Percentiles rank a stretch among this genome's conserved stretches.
Evolutionary conservation across 2,888 invertebrate species (phyloP).

Genomic region (Cephus runcator): DNA sequence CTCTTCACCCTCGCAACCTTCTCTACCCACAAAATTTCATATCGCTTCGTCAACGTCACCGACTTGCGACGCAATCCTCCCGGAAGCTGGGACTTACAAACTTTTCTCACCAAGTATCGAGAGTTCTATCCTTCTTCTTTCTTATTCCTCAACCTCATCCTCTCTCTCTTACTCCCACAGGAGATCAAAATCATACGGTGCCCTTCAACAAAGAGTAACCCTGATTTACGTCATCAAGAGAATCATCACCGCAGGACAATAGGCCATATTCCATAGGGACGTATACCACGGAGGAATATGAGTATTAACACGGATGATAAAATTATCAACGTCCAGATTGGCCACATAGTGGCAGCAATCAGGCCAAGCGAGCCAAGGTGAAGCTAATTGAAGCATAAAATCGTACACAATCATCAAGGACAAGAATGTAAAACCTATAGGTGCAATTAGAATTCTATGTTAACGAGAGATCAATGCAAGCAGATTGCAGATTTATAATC

Average conservation of each 20-base stretch:
- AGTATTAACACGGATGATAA: background rate
- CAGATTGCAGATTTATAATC: too few relatives aligned
- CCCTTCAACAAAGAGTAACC: background rate
- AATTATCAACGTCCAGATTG: slow-evolving; percentile 1
- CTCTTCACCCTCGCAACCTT: background rate
- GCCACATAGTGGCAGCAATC: background rate
- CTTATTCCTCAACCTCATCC: background rate
- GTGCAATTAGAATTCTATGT: background rate
- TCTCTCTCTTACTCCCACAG: background rate
- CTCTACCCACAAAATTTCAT: background rate
- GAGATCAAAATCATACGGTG: background rate
- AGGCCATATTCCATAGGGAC: background rate
- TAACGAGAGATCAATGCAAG: background rate
- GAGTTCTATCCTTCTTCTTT: background rate
- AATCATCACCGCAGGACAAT: background rate
- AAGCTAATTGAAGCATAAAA: background rate
- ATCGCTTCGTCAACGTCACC: background rate
- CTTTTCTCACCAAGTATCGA: background rate
- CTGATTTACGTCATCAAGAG: background rate
- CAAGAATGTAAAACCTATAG: background rate
- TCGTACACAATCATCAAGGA: background rate
- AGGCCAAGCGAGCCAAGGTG: background rate
- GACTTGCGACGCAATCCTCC: background rate
- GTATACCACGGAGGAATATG: background rate
- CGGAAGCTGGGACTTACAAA: background rate